Percentiles rank a stretch among this genome's conserved stretches.
These are phyloP conservation scores for Lanius collurio DNA, from an alignment of 2,113 vertebrate genomes.

Conservation along the genomic window DNA sequence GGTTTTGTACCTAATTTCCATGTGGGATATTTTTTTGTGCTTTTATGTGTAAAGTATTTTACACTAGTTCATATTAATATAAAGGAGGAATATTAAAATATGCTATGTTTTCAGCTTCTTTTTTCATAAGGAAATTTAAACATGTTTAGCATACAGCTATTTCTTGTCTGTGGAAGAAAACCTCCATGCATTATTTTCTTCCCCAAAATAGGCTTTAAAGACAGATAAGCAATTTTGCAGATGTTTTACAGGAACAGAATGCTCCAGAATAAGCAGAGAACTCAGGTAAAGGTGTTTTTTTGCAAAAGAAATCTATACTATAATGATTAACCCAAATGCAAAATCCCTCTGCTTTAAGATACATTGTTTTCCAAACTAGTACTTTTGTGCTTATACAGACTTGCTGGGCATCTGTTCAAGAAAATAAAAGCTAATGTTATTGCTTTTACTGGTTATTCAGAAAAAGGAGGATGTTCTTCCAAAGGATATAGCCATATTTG, in stretches of 20 bases:
- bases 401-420: not conserved
- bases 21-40: not conserved
- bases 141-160: not conserved
- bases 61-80: not conserved
- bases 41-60: not conserved
- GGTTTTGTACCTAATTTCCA: not conserved
- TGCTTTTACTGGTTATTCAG: not conserved
- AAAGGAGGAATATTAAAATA: not conserved
- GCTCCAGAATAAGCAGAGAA: not conserved
- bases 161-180: not conserved
- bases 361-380: not conserved
- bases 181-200: not conserved
- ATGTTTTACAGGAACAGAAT: not conserved
- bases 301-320: not conserved
- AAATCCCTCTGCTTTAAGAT: not conserved
- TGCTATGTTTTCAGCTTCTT: not conserved
- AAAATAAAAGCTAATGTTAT: not conserved
- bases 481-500: not conserved
- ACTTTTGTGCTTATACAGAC: not conserved
- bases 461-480: not conserved
- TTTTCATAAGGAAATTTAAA: not conserved
- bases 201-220: not conserved
- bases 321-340: not conserved
- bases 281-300: conserved; percentile 25
- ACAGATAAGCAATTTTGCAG: conserved; percentile 18